Evolutionary conservation across 2,797 vertebrate genomes (phyloP).

Genomic region (Hemitrygon akajei): DNA sequence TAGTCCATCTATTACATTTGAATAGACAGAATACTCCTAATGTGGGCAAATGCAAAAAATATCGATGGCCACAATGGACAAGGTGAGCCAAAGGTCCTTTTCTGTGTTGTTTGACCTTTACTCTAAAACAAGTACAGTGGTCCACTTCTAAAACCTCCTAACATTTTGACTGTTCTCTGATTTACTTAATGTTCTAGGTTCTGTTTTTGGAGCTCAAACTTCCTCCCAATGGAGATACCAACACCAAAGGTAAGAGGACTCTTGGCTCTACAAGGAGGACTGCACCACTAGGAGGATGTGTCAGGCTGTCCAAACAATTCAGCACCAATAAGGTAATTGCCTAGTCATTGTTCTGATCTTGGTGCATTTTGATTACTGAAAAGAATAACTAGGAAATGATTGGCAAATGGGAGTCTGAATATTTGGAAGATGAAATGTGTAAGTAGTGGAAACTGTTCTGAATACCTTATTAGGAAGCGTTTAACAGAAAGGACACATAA

Average conservation of each 20-base stretch:
- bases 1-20: no score
- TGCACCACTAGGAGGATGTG: conserved; percentile 52
- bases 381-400: neutral
- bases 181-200: conserved; percentile 58
- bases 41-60: no score
- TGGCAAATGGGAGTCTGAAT: neutral
- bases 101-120: no score
- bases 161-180: neutral
- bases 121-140: neutral
- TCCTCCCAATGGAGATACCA: conserved; percentile 76
- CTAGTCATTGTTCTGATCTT: neutral
- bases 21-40: no score
- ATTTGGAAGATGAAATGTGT: neutral
- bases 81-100: no score
- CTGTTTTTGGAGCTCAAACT: conserved; percentile 88
- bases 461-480: neutral
- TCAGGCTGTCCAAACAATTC: conserved; percentile 73
- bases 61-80: no score
- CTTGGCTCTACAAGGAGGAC: conserved; percentile 77
- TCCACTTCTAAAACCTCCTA: neutral
- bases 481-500: neutral
- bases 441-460: neutral
- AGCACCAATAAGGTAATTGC: conserved; percentile 82
- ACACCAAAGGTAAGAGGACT: conserved; percentile 74
- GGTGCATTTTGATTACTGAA: neutral